Percentiles rank a stretch among this genome's conserved stretches.
phyloP scores from a whole-genome alignment of 2,797 vertebrate species.

The Myoxocephalus aenaeus region DNA sequence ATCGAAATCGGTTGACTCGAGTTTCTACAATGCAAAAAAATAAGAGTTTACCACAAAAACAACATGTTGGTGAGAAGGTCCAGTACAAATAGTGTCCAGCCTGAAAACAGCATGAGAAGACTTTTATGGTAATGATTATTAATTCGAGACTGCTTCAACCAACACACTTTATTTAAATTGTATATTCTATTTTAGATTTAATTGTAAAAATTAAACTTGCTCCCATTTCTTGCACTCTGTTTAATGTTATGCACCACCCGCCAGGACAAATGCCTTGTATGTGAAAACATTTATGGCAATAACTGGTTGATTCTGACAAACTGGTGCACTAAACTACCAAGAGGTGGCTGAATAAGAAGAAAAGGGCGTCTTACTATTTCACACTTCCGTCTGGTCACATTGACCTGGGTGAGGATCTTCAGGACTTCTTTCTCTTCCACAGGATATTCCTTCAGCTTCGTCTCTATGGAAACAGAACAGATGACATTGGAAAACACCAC shows the following conservation, averaged over 20 bases:
- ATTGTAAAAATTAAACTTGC: too few species aligned
- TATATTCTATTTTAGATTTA: too few species aligned
- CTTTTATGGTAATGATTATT: not conserved
- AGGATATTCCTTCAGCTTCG: slow-evolving; percentile 88
- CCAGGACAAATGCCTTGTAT: too few species aligned
- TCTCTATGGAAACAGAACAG: slow-evolving; percentile 78
- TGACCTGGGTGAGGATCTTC: slow-evolving; percentile 95
- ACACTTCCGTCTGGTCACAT: slow-evolving; percentile 91
- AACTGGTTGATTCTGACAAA: not conserved
- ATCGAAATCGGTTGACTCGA: slow-evolving; percentile 93
- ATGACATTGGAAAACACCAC: not conserved
- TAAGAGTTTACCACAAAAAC: not conserved
- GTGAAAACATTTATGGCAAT: too few species aligned
- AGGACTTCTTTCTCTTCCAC: slow-evolving; percentile 89
- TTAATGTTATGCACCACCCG: too few species aligned
- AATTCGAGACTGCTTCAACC: not conserved
- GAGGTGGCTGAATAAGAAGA: not conserved
- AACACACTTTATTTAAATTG: not conserved
- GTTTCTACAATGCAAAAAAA: slow-evolving; percentile 82
- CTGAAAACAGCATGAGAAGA: not conserved
- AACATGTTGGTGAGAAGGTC: not conserved
- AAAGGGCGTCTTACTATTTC: slow-evolving; percentile 86
- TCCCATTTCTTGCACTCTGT: too few species aligned
- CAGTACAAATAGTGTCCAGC: not conserved
- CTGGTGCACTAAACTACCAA: not conserved